phyloP scores from a whole-genome alignment of 2,888 invertebrate genomes.

The Argyresthia albistria region DNA sequence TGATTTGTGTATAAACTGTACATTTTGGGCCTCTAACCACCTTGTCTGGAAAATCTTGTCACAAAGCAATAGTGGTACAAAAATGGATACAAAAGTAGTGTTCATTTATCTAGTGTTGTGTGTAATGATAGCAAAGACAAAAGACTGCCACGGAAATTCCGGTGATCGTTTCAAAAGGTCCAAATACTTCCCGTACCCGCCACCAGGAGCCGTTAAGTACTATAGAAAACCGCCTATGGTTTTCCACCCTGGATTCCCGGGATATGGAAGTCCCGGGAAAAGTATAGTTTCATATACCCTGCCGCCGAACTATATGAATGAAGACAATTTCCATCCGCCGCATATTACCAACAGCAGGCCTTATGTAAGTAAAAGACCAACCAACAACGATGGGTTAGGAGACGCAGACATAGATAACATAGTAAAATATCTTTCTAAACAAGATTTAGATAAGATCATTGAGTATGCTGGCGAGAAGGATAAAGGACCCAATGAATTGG shows the following conservation, averaged over 20 bases:
- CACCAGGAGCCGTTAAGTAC: slow-evolving; percentile 22
- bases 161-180: slow-evolving; percentile 34
- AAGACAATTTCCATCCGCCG: slow-evolving; percentile 24
- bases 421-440: slow-evolving; percentile 47
- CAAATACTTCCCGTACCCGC: slow-evolving; percentile 40
- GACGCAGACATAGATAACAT: slow-evolving; percentile 50
- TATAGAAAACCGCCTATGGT: slow-evolving; percentile 34
- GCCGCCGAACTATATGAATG: slow-evolving; percentile 33
- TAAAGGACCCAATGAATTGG: slow-evolving; percentile 6
- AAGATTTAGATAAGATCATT: slow-evolving; percentile 50
- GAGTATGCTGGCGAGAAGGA: slow-evolving; percentile 35
- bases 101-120: slow-evolving; percentile 22
- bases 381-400: slow-evolving; percentile 34
- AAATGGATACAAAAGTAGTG: slow-evolving; percentile 14
- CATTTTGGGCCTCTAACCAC: background rate
- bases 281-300: slow-evolving; percentile 46
- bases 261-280: slow-evolving; percentile 13
- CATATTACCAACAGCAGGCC: slow-evolving; percentile 18
- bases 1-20: too few species aligned
- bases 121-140: slow-evolving; percentile 21
- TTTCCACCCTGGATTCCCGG: slow-evolving; percentile 12
- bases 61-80: slow-evolving; percentile 1
- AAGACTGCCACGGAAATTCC: slow-evolving; percentile 20
- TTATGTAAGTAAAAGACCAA: slow-evolving; percentile 47
- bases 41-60: background rate